Conservation (phyloP, 2,888 invertebrate species). For the Habroteleia sp. region DNA sequence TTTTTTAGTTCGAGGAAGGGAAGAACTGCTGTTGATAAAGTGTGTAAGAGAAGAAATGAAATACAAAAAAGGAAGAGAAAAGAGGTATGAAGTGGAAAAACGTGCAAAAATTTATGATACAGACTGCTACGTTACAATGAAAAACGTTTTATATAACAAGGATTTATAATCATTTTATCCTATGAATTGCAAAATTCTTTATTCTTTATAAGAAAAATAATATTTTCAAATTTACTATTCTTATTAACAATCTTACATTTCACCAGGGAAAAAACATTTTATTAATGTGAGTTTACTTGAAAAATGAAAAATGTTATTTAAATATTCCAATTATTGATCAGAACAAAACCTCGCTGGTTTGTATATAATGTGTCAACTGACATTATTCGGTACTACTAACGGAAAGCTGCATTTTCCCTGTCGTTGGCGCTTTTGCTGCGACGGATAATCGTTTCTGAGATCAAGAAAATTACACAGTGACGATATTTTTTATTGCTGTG, state of each 20-base stretch:
- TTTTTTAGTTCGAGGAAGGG: conserved; percentile 17
- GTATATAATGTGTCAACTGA: conserved; percentile 41
- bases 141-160: too few relatives aligned
- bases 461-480: conserved; percentile 67
- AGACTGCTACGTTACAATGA: too few relatives aligned
- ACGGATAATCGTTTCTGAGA: conserved; percentile 70
- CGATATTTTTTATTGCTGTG: conserved; percentile 56
- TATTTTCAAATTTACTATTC: too few relatives aligned
- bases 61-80: not conserved
- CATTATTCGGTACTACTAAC: conserved; percentile 36
- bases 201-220: too few relatives aligned
- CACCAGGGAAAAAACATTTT: too few relatives aligned
- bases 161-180: too few relatives aligned
- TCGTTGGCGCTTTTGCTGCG: conserved; percentile 64
- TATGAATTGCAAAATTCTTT: too few relatives aligned
- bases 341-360: conserved; percentile 26
- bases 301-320: conserved; percentile 2
- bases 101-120: not conserved
- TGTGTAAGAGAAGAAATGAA: conserved; percentile 6
- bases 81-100: not conserved
- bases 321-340: conserved; percentile 28
- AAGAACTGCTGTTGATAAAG: conserved; percentile 14
- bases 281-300: too few relatives aligned
- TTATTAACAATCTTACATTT: too few relatives aligned
- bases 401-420: conserved; percentile 67